These are phyloP conservation scores for Pterocles gutturalis DNA, from an alignment of 2,113 vertebrate genomes.

Conservation along the genomic window DNA sequence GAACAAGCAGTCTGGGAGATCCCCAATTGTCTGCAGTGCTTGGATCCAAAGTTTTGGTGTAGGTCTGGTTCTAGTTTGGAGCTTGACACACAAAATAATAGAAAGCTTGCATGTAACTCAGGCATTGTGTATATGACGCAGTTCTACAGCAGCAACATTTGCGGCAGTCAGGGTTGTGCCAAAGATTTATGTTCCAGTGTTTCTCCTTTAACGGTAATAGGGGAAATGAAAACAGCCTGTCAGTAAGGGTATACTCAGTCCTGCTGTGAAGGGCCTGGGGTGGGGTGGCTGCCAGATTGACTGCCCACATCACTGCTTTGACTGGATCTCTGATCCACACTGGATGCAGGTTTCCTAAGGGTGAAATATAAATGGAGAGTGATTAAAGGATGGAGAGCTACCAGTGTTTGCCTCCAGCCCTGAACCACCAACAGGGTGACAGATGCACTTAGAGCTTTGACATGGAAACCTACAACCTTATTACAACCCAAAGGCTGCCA, in stretches of 20 bases:
- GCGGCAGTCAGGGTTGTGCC: background rate
- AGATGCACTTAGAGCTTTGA: background rate
- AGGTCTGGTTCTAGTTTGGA: background rate
- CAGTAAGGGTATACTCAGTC: background rate
- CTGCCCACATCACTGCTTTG: background rate
- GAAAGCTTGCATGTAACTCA: background rate
- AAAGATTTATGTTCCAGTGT: background rate
- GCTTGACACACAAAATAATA: background rate
- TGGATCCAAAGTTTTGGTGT: background rate
- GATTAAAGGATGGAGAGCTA: background rate
- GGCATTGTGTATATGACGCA: background rate
- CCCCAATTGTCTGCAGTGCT: background rate
- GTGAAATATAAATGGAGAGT: background rate
- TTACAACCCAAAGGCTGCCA: background rate
- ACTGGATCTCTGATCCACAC: background rate
- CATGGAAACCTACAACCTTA: background rate
- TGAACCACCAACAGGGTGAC: background rate
- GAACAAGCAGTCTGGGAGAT: background rate
- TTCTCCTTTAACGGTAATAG: background rate
- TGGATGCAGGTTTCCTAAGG: background rate
- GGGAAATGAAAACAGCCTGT: constrained; percentile 7
- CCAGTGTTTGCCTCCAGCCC: background rate
- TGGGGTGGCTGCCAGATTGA: background rate
- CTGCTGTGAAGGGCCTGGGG: background rate
- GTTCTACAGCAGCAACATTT: background rate